Conservation (phyloP, 2,797 vertebrate species). For the Myiotriccus ornatus region DNA sequence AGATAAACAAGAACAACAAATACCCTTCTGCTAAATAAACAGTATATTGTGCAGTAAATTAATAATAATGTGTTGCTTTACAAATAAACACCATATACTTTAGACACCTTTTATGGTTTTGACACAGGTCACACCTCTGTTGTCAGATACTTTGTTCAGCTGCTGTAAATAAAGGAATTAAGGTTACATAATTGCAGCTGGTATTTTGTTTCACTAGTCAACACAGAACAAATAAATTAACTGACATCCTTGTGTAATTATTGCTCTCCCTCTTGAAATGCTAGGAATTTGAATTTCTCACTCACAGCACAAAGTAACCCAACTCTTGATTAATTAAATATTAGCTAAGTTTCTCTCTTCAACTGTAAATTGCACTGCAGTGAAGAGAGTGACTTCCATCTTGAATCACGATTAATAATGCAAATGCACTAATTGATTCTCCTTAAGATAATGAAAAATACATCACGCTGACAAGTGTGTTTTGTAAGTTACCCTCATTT, state of each 20-base stretch:
- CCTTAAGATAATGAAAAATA: background rate
- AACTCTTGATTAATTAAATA: background rate
- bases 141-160: background rate
- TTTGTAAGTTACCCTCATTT: background rate
- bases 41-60: background rate
- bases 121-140: background rate
- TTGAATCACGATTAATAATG: background rate
- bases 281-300: background rate
- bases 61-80: background rate
- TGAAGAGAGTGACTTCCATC: background rate
- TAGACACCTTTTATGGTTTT: background rate
- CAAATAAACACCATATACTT: background rate
- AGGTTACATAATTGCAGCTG: background rate
- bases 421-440: background rate
- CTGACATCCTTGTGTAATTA: background rate
- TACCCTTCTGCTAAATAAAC: background rate
- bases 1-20: background rate
- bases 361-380: background rate
- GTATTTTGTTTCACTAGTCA: background rate
- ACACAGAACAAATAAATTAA: constrained; percentile 9
- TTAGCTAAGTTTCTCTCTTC: background rate
- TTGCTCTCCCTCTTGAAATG: background rate
- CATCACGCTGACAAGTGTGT: background rate
- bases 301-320: background rate
- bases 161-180: background rate